Evolutionary conservation across 2,113 vertebrate genomes (phyloP), one percentile per base, ranked within the genome.

Genomic region (Apistogramma diplotaenia): DNA sequence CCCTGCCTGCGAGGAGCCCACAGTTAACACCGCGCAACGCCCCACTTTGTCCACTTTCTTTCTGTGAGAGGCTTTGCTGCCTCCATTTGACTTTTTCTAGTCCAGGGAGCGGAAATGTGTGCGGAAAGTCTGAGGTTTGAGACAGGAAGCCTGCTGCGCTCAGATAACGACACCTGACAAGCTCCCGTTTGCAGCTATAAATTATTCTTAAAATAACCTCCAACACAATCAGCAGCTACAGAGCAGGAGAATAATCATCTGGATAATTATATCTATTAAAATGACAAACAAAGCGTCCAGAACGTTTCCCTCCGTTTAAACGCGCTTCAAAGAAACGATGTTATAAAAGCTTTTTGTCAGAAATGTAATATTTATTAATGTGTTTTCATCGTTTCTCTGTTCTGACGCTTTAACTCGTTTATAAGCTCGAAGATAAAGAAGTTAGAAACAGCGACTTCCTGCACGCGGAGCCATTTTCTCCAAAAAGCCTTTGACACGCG

Each of bases 101-200:
- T 88, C 79, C 89, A 90, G 87, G 76, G 79, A 82, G 82, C 93
- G 95, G 95, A 96, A 95, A 91, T 89, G 89, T 87, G 94, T 91
- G 92, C 94, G 95, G 95, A 95, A 95, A 95, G 93, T 94, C 89
- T 95, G 94, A 92, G 95, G 94, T 94, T 93, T 94, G 90, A 92
- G 93, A 94, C 95, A 91, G 95, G 95, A 96, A 96, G 94, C 92
- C 93, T 95, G 94, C 86, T 70, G 80, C 81, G 88, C 83, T 93
- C 89, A 93, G 95, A 96, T 96, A 96, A 96, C 94, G 91, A 93
- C 95, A 96, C 95, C 95, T 96, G 94, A 95, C 94, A 93, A 92
- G 91, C 91, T 88, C 91, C 88, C 77, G 86, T 91, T 92, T 83
- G 81, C 89, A 85, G 90, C 94, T 75, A 94, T 94, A 92, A 94